These are phyloP conservation scores for Macrosiphum euphorbiae DNA, from an alignment of 2,888 invertebrate species.

Conservation along the genomic window DNA sequence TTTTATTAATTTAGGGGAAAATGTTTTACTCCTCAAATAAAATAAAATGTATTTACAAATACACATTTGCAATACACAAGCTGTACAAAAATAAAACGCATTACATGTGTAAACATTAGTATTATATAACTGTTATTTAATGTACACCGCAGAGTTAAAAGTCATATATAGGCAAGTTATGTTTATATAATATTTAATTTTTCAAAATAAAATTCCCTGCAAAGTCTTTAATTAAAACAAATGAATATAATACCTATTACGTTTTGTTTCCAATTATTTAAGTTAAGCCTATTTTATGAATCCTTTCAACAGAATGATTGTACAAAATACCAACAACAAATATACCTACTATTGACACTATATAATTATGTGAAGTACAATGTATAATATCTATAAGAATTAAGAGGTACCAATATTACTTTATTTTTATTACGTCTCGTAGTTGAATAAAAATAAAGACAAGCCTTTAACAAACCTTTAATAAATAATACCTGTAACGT, in stretches of 20 bases:
- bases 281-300: conserved; percentile 9
- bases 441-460: not conserved
- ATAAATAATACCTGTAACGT: not conserved
- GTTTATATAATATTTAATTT: conserved; percentile 15
- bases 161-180: not conserved
- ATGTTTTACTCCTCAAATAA: not conserved
- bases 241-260: not conserved
- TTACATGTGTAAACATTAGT: not conserved
- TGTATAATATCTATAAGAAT: not conserved
- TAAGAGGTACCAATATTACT: not conserved
- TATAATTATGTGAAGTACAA: not conserved
- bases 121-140: not conserved
- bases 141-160: not conserved
- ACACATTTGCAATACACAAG: not conserved
- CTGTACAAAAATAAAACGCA: not conserved
- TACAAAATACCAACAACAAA: not conserved
- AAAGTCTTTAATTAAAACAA: conserved; percentile 39
- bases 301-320: not conserved
- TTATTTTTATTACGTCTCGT: not conserved
- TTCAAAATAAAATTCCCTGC: not conserved
- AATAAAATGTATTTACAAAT: not conserved
- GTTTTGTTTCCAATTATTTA: not conserved
- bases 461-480: too few relatives aligned
- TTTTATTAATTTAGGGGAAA: not conserved
- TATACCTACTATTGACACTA: not conserved